phyloP scores from a whole-genome alignment of 1,140 invertebrate species.

The Brachionus manjavacas region DNA sequence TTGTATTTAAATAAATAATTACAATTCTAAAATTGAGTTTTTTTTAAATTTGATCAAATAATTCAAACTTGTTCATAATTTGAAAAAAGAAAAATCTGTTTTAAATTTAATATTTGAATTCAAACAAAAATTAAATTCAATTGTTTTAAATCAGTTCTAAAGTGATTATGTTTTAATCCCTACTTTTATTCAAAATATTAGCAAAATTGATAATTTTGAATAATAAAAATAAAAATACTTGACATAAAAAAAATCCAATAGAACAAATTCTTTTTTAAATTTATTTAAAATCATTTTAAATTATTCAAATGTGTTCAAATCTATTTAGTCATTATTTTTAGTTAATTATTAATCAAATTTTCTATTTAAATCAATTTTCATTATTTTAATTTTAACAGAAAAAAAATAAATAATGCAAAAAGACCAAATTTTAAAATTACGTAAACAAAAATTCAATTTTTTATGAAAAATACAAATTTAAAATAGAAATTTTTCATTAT shows the following conservation, averaged over 20 bases:
- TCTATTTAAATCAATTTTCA: neutral
- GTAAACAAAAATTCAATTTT: neutral
- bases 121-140: too few relatives aligned
- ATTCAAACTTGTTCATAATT: too few relatives aligned
- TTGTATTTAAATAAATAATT: too few relatives aligned
- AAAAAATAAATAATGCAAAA: conserved; percentile 4
- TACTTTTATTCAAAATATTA: too few relatives aligned
- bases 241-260: neutral
- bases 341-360: neutral
- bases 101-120: too few relatives aligned
- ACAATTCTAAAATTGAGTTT: too few relatives aligned
- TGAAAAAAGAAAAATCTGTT: too few relatives aligned
- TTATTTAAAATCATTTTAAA: neutral
- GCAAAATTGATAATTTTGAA: too few relatives aligned
- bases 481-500: neutral
- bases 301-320: neutral
- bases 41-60: too few relatives aligned
- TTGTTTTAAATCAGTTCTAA: too few relatives aligned
- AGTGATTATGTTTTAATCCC: too few relatives aligned
- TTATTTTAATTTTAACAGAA: neutral
- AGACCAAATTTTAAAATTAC: neutral
- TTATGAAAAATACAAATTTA: neutral
- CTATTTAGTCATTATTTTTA: neutral
- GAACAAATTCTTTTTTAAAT: neutral
- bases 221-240: neutral